Evolutionary conservation across 1,140 invertebrate species (phyloP).

Genomic region (Caenorhabditis briggsae): DNA sequence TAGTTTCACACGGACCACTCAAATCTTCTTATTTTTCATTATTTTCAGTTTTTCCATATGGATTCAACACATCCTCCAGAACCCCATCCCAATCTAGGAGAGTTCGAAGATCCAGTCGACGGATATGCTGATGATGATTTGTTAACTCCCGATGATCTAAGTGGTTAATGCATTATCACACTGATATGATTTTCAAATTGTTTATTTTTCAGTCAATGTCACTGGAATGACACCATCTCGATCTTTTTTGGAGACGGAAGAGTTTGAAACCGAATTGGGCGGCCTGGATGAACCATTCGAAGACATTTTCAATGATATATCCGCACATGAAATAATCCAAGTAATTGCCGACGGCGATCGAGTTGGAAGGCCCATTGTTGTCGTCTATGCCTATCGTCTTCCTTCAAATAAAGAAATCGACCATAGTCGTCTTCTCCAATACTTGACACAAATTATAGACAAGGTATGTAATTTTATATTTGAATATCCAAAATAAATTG

Average conservation of each 20-base stretch:
- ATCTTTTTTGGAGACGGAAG: conserved; percentile 63
- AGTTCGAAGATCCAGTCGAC: conserved; percentile 71
- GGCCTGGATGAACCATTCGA: conserved; percentile 73
- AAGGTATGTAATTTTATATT: conserved; percentile 10
- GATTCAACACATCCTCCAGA: conserved; percentile 20
- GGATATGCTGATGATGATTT: conserved; percentile 77
- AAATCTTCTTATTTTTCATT: neutral
- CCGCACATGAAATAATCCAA: conserved; percentile 72
- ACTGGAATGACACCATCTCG: conserved; percentile 59
- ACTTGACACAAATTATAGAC: conserved; percentile 50
- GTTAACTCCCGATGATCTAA: conserved; percentile 70
- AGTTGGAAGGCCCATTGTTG: conserved; percentile 73
- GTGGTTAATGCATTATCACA: conserved; percentile 23
- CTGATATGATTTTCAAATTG: neutral
- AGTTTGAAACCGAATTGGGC: conserved; percentile 62
- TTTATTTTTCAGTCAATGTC: conserved; percentile 20
- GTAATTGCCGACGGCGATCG: conserved; percentile 76
- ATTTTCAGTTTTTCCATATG: neutral
- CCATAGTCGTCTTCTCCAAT: conserved; percentile 74
- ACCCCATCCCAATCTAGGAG: conserved; percentile 14
- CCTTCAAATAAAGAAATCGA: conserved; percentile 77
- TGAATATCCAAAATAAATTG: neutral
- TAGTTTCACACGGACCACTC: neutral
- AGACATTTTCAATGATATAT: conserved; percentile 74
- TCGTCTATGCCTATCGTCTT: conserved; percentile 76